A percentile compares a stretch with the other conserved stretches of the same genome.
Conservation (phyloP, 2,113 vertebrate species). For the Hydrochoerus hydrochaeris region DNA sequence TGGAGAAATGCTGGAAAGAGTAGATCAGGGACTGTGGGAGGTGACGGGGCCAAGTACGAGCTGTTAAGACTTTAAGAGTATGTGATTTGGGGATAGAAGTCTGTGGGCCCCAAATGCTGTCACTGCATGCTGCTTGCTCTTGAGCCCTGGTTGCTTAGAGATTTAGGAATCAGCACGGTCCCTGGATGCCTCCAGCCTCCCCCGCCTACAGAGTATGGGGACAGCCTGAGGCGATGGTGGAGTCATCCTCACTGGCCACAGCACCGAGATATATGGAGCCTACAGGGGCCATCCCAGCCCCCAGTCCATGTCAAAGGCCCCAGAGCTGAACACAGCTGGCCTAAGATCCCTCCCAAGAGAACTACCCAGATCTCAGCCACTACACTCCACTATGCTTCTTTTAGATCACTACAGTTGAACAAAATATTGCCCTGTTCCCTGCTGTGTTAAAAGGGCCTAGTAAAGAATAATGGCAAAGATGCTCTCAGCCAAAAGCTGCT, state of each 20-base stretch:
- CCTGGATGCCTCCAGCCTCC: neutral
- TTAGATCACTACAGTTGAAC: constrained; percentile 81
- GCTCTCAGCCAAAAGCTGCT: constrained; percentile 85
- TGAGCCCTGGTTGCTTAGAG: neutral
- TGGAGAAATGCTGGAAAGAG: neutral
- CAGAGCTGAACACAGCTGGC: neutral
- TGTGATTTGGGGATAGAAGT: neutral
- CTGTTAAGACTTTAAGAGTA: neutral
- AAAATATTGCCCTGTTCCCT: constrained; percentile 85
- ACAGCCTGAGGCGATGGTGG: neutral
- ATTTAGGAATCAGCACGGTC: neutral
- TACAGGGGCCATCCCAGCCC: neutral
- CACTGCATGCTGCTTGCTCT: neutral
- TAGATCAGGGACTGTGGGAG: fast-evolving
- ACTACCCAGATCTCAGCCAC: constrained; percentile 2
- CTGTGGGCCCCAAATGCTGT: neutral
- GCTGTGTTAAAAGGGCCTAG: constrained; percentile 84
- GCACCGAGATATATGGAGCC: neutral
- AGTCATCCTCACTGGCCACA: neutral
- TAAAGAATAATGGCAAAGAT: constrained; percentile 86
- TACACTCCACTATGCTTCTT: constrained; percentile 58
- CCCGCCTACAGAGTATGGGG: neutral
- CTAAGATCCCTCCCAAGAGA: neutral
- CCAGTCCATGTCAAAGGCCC: neutral
- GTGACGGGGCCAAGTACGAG: neutral